Evolutionary conservation across 2,797 vertebrate genomes (phyloP), one percentile per base, ranked within the genome.

Genomic region (Halcyon leucocephala): DNA sequence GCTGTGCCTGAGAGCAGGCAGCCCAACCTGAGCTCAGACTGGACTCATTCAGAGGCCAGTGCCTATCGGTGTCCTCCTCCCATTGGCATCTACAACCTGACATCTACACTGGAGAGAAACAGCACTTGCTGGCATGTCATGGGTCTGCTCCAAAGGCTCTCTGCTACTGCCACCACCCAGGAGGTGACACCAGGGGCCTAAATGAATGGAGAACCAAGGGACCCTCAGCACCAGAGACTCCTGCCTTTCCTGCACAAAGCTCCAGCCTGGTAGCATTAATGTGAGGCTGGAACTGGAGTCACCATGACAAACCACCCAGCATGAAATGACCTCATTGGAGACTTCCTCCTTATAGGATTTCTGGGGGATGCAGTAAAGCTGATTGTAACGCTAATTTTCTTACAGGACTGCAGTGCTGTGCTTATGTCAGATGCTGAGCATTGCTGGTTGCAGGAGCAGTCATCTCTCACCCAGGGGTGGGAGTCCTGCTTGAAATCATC

Each of bases 381-480:
- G 31, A 73, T 42, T 79, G 28, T 31, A 85, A 65, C 21, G 70
- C 29, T 90, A 64, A 62, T 82, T 92, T 49, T 64, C 73, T 83
- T 49, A 44, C 12, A 79, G 44, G 25, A 55, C 67, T 74, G 35
- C 46, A 61, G 66, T 4, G 12, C 48, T 48, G 31, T 37, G 17
- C 16, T 73, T 54, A 44, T 29, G 49, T 51, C n/a, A 52, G 70
- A 41, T 17, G n/a, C 28, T 44, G 35, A 91, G 65, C 26, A 48
- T 12, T 0, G 0, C 5, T 21, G 31, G 33, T 31, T 78, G 28
- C 41, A 72, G 51, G 20, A 69, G 20, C 1, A 2, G 20, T 65
- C 28, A 25, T 35, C n/a, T 86, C 21, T 22, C 12, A 5, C 41
- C 62, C 25, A 44, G n/a, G 14, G 58, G 55, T 77, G 7, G 49